Conservation (phyloP, 2,113 vertebrate genomes). For the Caranx melampygus region DNA sequence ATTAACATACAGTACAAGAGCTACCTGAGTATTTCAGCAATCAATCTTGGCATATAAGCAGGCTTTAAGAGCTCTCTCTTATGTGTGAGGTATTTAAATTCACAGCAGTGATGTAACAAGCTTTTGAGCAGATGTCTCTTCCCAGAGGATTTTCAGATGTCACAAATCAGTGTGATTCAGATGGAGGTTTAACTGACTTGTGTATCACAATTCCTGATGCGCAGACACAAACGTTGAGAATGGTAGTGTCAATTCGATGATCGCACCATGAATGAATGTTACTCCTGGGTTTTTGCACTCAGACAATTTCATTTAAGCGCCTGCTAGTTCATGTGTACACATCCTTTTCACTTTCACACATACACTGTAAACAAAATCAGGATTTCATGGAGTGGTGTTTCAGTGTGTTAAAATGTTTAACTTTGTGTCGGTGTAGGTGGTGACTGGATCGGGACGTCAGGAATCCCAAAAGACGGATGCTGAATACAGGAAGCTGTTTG, state of each 20-base stretch:
- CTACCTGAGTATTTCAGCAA: neutral
- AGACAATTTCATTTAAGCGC: neutral
- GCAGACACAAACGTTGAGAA: neutral
- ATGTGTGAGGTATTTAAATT: slow-evolving; percentile 23
- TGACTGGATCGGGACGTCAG: slow-evolving; percentile 96
- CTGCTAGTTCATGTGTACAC: neutral
- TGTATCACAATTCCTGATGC: slow-evolving; percentile 2
- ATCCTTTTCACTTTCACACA: neutral
- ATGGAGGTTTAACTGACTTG: slow-evolving; percentile 19
- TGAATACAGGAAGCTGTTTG: slow-evolving; percentile 96
- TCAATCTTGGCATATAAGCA: neutral
- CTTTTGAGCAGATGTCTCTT: slow-evolving; percentile 52
- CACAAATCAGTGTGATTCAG: slow-evolving; percentile 7
- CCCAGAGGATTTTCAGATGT: slow-evolving; percentile 26
- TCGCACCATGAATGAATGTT: neutral
- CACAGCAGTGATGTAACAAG: slow-evolving; percentile 37
- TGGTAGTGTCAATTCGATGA: neutral
- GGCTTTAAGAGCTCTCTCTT: neutral
- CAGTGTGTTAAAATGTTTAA: neutral
- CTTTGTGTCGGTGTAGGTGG: slow-evolving; percentile 84
- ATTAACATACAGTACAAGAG: neutral
- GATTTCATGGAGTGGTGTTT: neutral
- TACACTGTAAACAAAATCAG: neutral
- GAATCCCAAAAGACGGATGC: slow-evolving; percentile 94
- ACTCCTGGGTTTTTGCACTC: neutral